These are phyloP conservation scores for Oplegnathus fasciatus DNA, from an alignment of 2,113 vertebrate species.

Conservation along the genomic window DNA sequence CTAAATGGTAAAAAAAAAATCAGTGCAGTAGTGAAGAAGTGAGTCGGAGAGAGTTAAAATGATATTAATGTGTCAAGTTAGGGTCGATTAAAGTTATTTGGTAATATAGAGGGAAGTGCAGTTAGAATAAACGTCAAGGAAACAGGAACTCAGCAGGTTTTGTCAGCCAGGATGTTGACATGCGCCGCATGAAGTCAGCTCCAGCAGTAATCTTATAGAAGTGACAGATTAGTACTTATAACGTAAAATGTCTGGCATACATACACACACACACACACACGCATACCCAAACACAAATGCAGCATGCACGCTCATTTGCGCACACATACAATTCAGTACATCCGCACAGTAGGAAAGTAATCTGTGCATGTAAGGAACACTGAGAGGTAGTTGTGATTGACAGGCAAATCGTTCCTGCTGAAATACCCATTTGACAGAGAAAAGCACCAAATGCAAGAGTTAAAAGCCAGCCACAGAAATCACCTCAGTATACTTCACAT, in stretches of 20 bases:
- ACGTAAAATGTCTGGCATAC: constrained; percentile 40
- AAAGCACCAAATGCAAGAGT: constrained; percentile 67
- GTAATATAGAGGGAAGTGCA: constrained; percentile 51
- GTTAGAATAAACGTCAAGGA: constrained; percentile 50
- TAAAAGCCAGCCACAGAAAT: constrained; percentile 70
- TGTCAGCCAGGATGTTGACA: constrained; percentile 65
- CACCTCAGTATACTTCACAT: constrained; percentile 66
- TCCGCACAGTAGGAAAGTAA: constrained; percentile 48
- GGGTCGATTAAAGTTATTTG: constrained; percentile 61
- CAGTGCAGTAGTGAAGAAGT: constrained; percentile 1
- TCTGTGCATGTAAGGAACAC: constrained; percentile 30
- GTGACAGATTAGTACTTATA: constrained; percentile 62
- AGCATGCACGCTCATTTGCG: neutral
- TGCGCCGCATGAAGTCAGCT: constrained; percentile 44
- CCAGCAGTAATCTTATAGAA: constrained; percentile 59
- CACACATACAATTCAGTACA: constrained; percentile 1
- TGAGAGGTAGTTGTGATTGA: constrained; percentile 72
- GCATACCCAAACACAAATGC: neutral
- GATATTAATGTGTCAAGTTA: constrained; percentile 62
- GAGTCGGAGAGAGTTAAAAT: constrained; percentile 54
- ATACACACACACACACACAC: neutral
- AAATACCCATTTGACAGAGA: constrained; percentile 66
- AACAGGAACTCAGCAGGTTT: constrained; percentile 64
- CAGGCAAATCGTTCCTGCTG: constrained; percentile 65
- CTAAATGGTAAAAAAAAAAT: constrained; percentile 18